These are phyloP conservation scores for Megalops cyprinoides DNA, from an alignment of 2,797 vertebrate species.

Conservation along the genomic window DNA sequence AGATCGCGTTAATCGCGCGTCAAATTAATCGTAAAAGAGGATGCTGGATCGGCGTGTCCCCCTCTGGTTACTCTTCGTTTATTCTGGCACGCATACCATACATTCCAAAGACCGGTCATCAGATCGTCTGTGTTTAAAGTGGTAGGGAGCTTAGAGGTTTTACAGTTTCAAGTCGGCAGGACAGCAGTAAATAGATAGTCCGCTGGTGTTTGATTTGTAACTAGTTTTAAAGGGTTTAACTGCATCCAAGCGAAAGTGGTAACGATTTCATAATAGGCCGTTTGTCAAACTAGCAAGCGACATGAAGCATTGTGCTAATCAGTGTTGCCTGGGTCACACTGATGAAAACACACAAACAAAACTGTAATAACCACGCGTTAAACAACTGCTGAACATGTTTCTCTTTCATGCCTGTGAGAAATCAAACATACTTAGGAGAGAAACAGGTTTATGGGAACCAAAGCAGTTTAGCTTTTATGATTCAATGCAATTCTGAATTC, in stretches of 20 bases:
- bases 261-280: not conserved
- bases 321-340: too few species aligned
- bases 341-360: too few species aligned
- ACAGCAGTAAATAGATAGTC: slow-evolving; percentile 30
- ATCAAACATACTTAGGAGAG: too few species aligned
- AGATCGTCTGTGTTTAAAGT: slow-evolving; percentile 14
- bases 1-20: not conserved
- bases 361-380: too few species aligned
- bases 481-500: too few species aligned
- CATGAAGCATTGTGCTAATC: not conserved
- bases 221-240: not conserved
- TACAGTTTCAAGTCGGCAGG: slow-evolving; percentile 16
- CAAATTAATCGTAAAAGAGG: not conserved
- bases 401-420: too few species aligned
- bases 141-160: not conserved
- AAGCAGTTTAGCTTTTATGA: not conserved
- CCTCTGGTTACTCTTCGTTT: slow-evolving; percentile 49
- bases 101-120: slow-evolving; percentile 69
- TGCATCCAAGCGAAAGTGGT: not conserved
- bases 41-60: not conserved
- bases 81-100: slow-evolving; percentile 66
- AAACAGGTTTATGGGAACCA: not conserved
- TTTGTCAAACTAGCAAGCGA: not conserved
- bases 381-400: too few species aligned
- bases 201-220: not conserved